Evolutionary conservation across 2,797 vertebrate species (phyloP).

Genomic region (Garrulus glandarius): DNA sequence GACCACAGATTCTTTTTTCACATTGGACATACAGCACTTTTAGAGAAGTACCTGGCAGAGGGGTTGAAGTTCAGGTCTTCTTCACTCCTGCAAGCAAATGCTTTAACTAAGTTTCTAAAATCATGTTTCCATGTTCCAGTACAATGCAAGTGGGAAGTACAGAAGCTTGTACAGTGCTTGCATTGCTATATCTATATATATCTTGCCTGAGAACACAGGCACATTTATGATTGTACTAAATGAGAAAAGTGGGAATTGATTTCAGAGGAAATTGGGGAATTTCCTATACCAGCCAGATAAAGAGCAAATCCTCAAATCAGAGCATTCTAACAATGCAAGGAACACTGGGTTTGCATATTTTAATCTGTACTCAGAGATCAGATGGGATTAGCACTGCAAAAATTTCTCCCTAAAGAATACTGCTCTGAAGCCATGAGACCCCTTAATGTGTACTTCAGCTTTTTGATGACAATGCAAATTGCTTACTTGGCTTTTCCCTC

Average conservation of each 20-base stretch:
- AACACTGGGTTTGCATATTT: background rate
- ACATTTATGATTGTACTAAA: background rate
- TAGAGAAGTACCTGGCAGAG: background rate
- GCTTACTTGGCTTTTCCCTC: background rate
- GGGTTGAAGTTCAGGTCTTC: background rate
- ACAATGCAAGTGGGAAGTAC: background rate
- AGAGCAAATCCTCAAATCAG: background rate
- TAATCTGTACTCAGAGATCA: background rate
- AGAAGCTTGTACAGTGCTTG: background rate
- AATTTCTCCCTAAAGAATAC: background rate
- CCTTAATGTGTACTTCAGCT: background rate
- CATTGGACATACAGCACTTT: background rate
- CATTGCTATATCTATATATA: background rate
- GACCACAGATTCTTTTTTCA: background rate
- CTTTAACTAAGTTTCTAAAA: background rate
- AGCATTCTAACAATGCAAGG: background rate
- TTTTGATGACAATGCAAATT: background rate
- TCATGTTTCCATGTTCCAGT: background rate
- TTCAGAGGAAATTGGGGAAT: conserved; percentile 7
- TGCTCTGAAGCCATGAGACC: background rate
- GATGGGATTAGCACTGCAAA: background rate
- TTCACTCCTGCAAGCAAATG: background rate
- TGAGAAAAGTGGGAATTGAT: background rate
- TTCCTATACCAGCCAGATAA: background rate
- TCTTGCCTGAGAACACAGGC: background rate